A percentile compares a stretch with the other conserved stretches of the same genome.
Conservation (phyloP, 1,140 invertebrate genomes). For the Andrena cerasifolii region DNA sequence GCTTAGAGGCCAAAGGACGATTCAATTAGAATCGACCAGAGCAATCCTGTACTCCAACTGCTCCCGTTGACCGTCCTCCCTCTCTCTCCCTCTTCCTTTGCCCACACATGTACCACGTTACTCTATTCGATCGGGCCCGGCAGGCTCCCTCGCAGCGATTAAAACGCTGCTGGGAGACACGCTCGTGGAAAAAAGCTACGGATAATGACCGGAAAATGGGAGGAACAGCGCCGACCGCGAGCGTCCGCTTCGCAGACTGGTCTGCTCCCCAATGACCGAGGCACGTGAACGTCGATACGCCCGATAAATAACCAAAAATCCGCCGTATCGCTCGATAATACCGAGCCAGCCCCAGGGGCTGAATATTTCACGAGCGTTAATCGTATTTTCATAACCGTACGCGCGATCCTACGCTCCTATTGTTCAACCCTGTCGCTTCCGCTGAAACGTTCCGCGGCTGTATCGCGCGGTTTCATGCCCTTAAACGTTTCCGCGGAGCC, state of each 20-base stretch:
- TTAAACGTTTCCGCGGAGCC: slow-evolving; percentile 41
- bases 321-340: slow-evolving; percentile 46
- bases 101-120: slow-evolving; percentile 38
- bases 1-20: slow-evolving; percentile 73
- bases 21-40: slow-evolving; percentile 74
- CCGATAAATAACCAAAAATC: slow-evolving; percentile 9
- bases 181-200: neutral
- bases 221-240: neutral
- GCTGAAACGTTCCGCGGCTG: slow-evolving; percentile 47
- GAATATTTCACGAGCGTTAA: slow-evolving; percentile 51
- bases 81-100: neutral
- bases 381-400: slow-evolving; percentile 55
- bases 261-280: neutral
- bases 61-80: slow-evolving; percentile 60
- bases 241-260: neutral
- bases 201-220: slow-evolving; percentile 19
- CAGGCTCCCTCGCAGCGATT: slow-evolving; percentile 52
- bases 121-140: slow-evolving; percentile 53
- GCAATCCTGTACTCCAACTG: slow-evolving; percentile 65
- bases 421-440: slow-evolving; percentile 22
- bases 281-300: neutral
- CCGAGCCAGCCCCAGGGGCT: neutral
- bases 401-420: slow-evolving; percentile 21
- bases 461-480: slow-evolving; percentile 53
- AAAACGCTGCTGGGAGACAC: slow-evolving; percentile 50